These are phyloP conservation scores for Hydractinia symbiolongicarpus DNA, from an alignment of 30 jellyfish, hydroid and myxozoan species.

Conservation along the genomic window DNA sequence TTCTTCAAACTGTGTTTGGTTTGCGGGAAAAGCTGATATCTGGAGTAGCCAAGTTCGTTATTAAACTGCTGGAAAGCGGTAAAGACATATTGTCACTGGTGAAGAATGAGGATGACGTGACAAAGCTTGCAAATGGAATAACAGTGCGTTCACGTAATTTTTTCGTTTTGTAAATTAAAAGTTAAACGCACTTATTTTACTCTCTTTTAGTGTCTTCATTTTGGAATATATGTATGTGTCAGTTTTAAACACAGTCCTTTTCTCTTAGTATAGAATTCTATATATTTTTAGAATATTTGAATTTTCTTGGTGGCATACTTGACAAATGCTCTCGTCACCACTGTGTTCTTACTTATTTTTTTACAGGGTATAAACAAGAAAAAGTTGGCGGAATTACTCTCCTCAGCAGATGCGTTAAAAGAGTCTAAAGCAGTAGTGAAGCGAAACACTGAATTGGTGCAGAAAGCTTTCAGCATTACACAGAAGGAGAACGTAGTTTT, in stretches of 20 bases:
- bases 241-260: too few species aligned
- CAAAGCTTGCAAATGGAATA: conserved; percentile 40
- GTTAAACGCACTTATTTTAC: too few species aligned
- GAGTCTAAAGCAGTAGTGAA: not conserved
- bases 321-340: too few species aligned
- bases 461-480: not conserved
- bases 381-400: conserved; percentile 43
- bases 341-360: not conserved
- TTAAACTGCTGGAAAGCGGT: conserved; percentile 38
- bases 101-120: conserved; percentile 32
- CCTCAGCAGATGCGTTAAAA: conserved; percentile 29
- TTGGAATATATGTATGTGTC: too few species aligned
- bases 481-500: conserved; percentile 22
- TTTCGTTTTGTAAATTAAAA: not conserved
- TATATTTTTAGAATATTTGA: too few species aligned
- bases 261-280: too few species aligned
- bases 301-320: too few species aligned
- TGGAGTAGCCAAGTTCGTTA: conserved; percentile 56
- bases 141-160: conserved; percentile 30
- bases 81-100: conserved; percentile 35
- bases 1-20: conserved; percentile 40
- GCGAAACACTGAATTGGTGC: conserved; percentile 8
- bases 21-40: conserved; percentile 56
- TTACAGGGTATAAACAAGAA: conserved; percentile 78
- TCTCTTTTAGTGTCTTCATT: too few species aligned